Conservation (phyloP, 2,113 vertebrate species). For the Coptodon rendalli region DNA sequence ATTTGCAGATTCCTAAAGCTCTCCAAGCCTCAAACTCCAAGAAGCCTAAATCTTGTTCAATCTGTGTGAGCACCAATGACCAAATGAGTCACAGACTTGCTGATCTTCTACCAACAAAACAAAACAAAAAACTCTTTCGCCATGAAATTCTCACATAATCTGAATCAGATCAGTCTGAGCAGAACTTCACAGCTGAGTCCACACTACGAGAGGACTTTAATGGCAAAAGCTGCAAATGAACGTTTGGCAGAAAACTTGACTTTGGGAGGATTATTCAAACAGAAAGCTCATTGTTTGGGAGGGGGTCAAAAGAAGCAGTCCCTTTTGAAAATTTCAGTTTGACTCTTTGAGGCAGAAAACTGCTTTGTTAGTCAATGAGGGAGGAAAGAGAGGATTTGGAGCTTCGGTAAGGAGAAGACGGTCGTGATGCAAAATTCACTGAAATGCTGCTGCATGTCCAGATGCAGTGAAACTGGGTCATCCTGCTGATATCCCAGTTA, state of each 20-base stretch:
- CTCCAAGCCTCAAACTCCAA: background rate
- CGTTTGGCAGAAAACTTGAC: background rate
- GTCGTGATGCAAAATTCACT: background rate
- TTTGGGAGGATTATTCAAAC: background rate
- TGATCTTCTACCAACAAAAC: background rate
- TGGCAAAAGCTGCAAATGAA: background rate
- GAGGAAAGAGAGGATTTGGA: background rate
- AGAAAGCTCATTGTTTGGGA: background rate
- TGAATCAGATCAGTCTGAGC: background rate
- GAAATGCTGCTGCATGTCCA: background rate
- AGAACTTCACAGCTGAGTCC: background rate
- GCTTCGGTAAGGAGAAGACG: background rate
- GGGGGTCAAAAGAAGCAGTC: background rate
- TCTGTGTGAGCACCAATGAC: background rate
- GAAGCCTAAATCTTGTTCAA: background rate
- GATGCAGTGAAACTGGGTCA: slow-evolving; percentile 24
- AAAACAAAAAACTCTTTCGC: background rate
- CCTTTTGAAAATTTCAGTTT: background rate
- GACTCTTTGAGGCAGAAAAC: background rate
- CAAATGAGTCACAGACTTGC: background rate
- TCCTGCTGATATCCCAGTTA: background rate
- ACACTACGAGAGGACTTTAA: background rate
- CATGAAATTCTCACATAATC: background rate
- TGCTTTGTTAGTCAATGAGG: slow-evolving; percentile 5
- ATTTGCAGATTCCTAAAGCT: background rate